phyloP scores from a whole-genome alignment of 2,797 vertebrate species.

The Labroides dimidiatus region DNA sequence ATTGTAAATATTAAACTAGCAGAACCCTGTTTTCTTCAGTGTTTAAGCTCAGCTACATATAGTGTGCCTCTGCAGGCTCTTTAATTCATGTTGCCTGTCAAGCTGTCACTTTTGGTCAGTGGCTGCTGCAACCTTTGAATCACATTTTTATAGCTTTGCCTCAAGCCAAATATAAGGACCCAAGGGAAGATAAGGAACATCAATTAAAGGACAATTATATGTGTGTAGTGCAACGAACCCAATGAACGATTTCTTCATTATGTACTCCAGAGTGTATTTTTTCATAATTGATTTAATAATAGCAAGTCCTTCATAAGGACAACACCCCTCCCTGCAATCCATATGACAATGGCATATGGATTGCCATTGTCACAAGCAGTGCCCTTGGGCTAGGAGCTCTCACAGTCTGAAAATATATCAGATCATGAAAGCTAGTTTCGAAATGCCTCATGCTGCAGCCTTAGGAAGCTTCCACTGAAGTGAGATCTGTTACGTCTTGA shows the following conservation, averaged over 20 bases:
- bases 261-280: conserved; percentile 52
- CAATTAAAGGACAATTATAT: conserved; percentile 67
- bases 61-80: not conserved
- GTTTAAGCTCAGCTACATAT: conserved; percentile 19
- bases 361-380: conserved; percentile 2
- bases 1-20: conserved; percentile 15
- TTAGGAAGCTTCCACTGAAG: conserved; percentile 31
- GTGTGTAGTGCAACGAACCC: conserved; percentile 37
- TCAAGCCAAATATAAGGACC: conserved; percentile 45
- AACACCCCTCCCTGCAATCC: conserved; percentile 33
- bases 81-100: conserved; percentile 20
- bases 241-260: conserved; percentile 71
- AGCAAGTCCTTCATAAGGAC: conserved; percentile 59
- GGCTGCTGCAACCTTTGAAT: conserved; percentile 26
- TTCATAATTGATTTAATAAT: conserved; percentile 70
- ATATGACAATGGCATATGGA: conserved; percentile 44
- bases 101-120: conserved; percentile 39
- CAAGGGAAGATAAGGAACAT: conserved; percentile 56
- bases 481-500: conserved; percentile 29
- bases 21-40: not conserved
- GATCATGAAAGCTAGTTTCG: conserved; percentile 49
- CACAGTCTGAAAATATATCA: conserved; percentile 35
- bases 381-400: conserved; percentile 43
- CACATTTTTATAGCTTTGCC: conserved; percentile 39
- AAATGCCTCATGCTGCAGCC: conserved; percentile 24